Conservation (phyloP, 2,113 vertebrate species). For the Myodes glareolus region DNA sequence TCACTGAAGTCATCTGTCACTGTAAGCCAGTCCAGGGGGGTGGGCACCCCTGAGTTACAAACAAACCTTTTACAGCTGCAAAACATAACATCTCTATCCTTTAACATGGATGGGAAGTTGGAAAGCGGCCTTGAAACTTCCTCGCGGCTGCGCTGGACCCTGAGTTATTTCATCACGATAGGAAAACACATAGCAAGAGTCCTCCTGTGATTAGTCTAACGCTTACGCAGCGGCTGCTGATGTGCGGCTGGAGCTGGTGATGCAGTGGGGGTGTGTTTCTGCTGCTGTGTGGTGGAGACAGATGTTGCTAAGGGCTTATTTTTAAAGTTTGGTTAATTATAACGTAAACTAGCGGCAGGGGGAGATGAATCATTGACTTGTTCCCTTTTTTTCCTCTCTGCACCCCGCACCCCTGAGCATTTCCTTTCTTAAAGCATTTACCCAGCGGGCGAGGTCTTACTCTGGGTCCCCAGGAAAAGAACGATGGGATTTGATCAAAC, state of each 20-base stretch:
- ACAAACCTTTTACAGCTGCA: not conserved
- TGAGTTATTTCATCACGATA: constrained; percentile 7
- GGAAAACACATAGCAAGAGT: constrained; percentile 7
- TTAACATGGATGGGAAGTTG: not conserved
- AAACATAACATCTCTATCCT: not conserved
- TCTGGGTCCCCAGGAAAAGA: not conserved
- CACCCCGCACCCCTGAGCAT: not conserved
- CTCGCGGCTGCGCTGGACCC: not conserved
- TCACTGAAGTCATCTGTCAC: not conserved
- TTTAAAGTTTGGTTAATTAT: constrained; percentile 78
- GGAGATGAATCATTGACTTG: constrained; percentile 59
- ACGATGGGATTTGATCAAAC: not conserved
- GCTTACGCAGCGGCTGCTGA: constrained; percentile 46
- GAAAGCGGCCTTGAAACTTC: not conserved
- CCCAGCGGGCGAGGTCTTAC: constrained; percentile 21
- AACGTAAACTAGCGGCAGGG: constrained; percentile 58
- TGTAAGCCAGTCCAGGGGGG: not conserved
- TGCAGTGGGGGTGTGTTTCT: not conserved
- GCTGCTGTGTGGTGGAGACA: not conserved
- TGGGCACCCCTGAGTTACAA: not conserved
- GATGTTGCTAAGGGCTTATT: constrained; percentile 70
- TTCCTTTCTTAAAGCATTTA: constrained; percentile 13
- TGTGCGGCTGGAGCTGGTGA: constrained; percentile 31
- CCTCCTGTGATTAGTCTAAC: constrained; percentile 45
- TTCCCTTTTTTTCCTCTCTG: constrained; percentile 37